phyloP scores from a whole-genome alignment of 1,140 invertebrate species.

The Meteorus sp. region DNA sequence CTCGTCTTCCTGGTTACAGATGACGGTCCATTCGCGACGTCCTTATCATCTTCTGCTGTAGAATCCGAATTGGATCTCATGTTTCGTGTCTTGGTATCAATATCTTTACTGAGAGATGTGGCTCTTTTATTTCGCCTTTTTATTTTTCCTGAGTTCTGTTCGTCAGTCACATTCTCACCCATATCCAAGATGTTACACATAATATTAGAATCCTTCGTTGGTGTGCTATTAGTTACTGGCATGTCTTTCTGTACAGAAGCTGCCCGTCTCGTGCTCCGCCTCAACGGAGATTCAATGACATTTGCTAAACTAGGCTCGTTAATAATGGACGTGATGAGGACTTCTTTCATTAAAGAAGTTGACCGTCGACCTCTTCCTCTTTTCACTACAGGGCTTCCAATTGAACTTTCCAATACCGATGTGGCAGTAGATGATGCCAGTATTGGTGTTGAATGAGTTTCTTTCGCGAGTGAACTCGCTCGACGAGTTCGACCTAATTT shows the following conservation, averaged over 20 bases:
- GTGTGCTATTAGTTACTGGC: not conserved
- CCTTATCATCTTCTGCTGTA: constrained; percentile 7
- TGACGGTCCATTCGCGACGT: not conserved
- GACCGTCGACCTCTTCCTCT: constrained; percentile 12
- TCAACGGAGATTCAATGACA: not conserved
- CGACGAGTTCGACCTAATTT: constrained; percentile 17
- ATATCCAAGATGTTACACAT: no score
- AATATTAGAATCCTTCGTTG: not conserved
- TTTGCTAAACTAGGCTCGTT: not conserved
- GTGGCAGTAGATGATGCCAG: not conserved
- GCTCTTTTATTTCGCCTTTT: constrained; percentile 30
- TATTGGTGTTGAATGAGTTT: constrained; percentile 14
- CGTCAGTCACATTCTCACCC: not conserved
- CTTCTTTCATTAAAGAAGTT: constrained; percentile 30
- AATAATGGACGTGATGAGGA: constrained; percentile 9
- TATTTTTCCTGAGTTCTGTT: not conserved
- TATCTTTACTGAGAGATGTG: constrained; percentile 9
- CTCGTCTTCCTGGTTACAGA: not conserved
- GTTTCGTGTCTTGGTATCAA: not conserved
- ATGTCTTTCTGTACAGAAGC: constrained; percentile 21
- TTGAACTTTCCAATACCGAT: not conserved
- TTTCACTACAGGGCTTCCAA: not conserved
- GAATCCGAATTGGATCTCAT: constrained; percentile 21
- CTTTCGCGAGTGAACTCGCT: constrained; percentile 18
- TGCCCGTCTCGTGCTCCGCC: constrained; percentile 11